Percentiles rank a stretch among this genome's conserved stretches.
These are phyloP conservation scores for Syrphus vitripennis DNA, from an alignment of 2,888 invertebrate genomes.

Conservation along the genomic window DNA sequence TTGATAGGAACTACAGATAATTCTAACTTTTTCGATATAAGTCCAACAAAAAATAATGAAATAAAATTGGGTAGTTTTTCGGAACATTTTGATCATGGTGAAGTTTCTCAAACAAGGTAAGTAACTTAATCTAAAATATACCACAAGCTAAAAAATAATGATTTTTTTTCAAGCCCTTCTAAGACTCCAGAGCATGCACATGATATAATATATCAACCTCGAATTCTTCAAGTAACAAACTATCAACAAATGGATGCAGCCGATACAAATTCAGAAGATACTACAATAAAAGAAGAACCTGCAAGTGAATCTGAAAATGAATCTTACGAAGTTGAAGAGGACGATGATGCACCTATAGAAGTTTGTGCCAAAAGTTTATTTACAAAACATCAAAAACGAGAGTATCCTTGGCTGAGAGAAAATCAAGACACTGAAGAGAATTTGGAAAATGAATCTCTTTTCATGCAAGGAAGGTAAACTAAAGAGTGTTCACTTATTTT, in stretches of 20 bases:
- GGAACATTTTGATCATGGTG: constrained; percentile 36
- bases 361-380: constrained; percentile 80
- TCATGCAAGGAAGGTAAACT: constrained; percentile 55
- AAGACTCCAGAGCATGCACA: constrained; percentile 19
- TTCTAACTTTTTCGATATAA: constrained; percentile 73
- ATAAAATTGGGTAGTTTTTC: constrained; percentile 71
- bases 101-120: constrained; percentile 31
- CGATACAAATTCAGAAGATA: constrained; percentile 52
- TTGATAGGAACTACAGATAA: constrained; percentile 74
- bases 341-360: constrained; percentile 58
- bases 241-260: constrained; percentile 74
- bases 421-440: constrained; percentile 47
- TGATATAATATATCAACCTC: constrained; percentile 75
- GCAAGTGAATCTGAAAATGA: constrained; percentile 34
- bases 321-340: constrained; percentile 34
- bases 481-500: too few relatives aligned
- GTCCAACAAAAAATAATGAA: constrained; percentile 57
- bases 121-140: background rate
- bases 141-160: background rate
- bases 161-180: background rate
- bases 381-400: constrained; percentile 77
- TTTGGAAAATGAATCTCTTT: constrained; percentile 44
- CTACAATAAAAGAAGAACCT: constrained; percentile 63
- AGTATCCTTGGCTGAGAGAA: constrained; percentile 81
- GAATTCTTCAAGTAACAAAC: constrained; percentile 80